Evolutionary conservation across 2,113 vertebrate genomes (phyloP).

Genomic region (Paramisgurnus dabryanus): DNA sequence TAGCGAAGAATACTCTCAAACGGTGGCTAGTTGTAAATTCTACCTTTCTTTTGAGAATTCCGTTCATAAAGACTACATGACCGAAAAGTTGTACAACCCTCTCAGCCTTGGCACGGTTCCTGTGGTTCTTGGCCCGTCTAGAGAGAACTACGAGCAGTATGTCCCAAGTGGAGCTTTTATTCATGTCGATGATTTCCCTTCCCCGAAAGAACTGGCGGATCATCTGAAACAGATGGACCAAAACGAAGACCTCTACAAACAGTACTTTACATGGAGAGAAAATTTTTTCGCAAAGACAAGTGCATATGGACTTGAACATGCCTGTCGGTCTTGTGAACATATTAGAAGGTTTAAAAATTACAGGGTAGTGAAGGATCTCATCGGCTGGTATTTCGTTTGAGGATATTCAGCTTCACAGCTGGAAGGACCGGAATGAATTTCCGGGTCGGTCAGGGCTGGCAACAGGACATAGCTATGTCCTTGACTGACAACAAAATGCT

Average conservation of each 20-base stretch:
- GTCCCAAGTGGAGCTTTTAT: conserved; percentile 85
- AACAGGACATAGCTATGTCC: too few species aligned
- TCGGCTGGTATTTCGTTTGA: conserved; percentile 75
- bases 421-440: too few species aligned
- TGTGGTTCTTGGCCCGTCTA: conserved; percentile 82
- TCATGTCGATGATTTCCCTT: conserved; percentile 84
- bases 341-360: conserved; percentile 81
- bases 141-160: conserved; percentile 84
- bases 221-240: conserved; percentile 80
- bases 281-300: conserved; percentile 74
- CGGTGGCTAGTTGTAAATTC: conserved; percentile 83
- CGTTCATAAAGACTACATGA: conserved; percentile 85
- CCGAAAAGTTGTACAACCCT: conserved; percentile 84
- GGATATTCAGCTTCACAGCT: not conserved
- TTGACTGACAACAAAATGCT: too few species aligned
- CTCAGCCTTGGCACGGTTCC: conserved; percentile 79
- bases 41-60: conserved; percentile 88
- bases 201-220: conserved; percentile 81
- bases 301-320: conserved; percentile 79
- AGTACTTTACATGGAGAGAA: conserved; percentile 82
- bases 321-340: conserved; percentile 79
- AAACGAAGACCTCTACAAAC: conserved; percentile 80
- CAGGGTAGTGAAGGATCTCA: conserved; percentile 79
- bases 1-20: conserved; percentile 76
- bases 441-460: too few species aligned